Conservation (phyloP, 2,888 invertebrate species). For the Dasypolia templi region DNA sequence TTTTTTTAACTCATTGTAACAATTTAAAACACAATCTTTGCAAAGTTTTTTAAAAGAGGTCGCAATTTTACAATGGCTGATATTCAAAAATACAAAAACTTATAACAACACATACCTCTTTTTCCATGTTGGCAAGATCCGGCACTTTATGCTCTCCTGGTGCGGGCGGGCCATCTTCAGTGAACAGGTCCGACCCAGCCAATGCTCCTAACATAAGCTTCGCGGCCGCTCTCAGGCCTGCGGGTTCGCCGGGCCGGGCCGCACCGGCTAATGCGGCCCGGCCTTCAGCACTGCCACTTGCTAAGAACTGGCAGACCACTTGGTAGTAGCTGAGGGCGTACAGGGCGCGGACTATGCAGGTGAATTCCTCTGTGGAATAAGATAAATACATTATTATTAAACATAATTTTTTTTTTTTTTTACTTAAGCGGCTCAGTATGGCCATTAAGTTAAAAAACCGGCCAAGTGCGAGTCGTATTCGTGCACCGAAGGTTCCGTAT, state of each 20-base stretch:
- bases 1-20: too few relatives aligned
- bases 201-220: constrained; percentile 77
- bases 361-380: constrained; percentile 94
- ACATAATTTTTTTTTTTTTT: too few relatives aligned
- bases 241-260: constrained; percentile 63
- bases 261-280: constrained; percentile 87
- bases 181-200: constrained; percentile 90
- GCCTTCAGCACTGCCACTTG: constrained; percentile 92
- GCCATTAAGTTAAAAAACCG: too few relatives aligned
- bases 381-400: too few relatives aligned
- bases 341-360: constrained; percentile 95
- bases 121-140: constrained; percentile 76
- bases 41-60: too few relatives aligned
- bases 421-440: too few relatives aligned
- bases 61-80: too few relatives aligned
- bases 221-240: constrained; percentile 73
- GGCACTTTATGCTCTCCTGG: constrained; percentile 56
- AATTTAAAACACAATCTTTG: too few relatives aligned
- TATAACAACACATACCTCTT: constrained; percentile 60
- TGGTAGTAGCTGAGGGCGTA: constrained; percentile 98
- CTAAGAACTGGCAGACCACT: constrained; percentile 95
- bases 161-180: constrained; percentile 89
- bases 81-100: too few relatives aligned
- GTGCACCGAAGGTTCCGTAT: too few relatives aligned
- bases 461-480: too few relatives aligned